Evolutionary conservation across 2,113 vertebrate species (phyloP), one percentile per base, ranked within the genome.

Genomic region (Lasiurus borealis): DNA sequence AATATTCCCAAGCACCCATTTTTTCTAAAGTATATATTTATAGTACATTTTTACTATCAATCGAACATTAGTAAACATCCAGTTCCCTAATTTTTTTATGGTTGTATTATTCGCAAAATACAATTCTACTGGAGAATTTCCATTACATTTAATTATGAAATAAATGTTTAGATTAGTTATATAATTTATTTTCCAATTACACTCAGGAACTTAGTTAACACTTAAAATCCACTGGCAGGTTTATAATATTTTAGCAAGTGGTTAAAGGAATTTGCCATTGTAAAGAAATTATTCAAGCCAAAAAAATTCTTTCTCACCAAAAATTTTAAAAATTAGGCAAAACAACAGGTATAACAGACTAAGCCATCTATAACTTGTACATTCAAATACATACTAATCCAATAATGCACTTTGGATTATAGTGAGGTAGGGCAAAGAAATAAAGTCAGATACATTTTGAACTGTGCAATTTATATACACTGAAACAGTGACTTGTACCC

Each of bases 401-500:
- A 87, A 62, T 5, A 97, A 94, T 95, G 92, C 96, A 97, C 96
- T 95, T 88, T 73, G 93, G 75, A 84, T 95, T 81, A 91, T 13
- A 91, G 83, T 92, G 95, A 97, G 95, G 97, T 97, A 97, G 93
- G 95, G 90, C 73, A 96, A 96, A 95, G 40, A 85, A 90, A 95
- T 68, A 94, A 1, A 93, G 73, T 91, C 89, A 96, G 82, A 76
- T 87, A 69, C 44, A 85, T 83, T 94, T 78, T 93, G 29, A 95
- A 96, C 19, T 95, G 29, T 94, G 85, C 77, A 91, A 85, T 90
- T 90, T 92, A 69, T 12, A 92, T 54, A 88, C 95, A 82, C 46
- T 81, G 68, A 90, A 97, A 90, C 68, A 95, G 54, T 95, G 80
- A 93, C n/a, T 93, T 81, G 57, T 88, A 96, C 29, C 36, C 78